Conservation (phyloP, 2,797 vertebrate species). For the Fratercula arctica region DNA sequence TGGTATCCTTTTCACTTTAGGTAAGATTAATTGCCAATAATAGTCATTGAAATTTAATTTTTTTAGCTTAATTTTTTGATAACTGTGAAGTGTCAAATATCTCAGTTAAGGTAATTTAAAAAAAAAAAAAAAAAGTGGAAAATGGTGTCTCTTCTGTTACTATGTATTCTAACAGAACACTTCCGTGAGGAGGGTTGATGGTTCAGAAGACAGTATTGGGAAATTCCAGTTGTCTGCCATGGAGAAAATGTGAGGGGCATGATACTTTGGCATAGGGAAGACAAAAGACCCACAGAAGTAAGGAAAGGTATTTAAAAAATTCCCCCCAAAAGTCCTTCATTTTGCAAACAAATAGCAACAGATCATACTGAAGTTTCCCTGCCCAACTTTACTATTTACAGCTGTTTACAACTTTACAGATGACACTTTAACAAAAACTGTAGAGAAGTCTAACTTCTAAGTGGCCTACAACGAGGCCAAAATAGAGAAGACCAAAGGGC, state of each 20-base stretch:
- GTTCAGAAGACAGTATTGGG: neutral
- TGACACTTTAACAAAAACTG: neutral
- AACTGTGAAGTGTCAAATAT: conserved; percentile 9
- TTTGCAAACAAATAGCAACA: neutral
- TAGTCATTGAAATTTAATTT: conserved; percentile 25
- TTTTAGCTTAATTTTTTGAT: conserved; percentile 67
- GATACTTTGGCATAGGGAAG: neutral
- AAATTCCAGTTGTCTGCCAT: neutral
- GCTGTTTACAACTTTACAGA: neutral
- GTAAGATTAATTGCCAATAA: neutral
- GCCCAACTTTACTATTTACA: neutral
- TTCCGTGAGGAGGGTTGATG: neutral
- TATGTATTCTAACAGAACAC: neutral
- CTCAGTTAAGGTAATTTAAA: conserved; percentile 65
- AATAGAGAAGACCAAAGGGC: neutral
- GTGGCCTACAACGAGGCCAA: neutral
- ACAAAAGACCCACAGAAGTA: neutral
- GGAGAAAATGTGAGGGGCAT: neutral
- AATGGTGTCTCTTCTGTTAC: neutral
- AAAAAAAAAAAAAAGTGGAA: neutral
- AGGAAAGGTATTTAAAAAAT: neutral
- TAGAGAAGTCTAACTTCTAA: neutral
- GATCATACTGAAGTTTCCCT: neutral
- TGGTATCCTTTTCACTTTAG: neutral
- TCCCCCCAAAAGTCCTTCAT: neutral